phyloP scores from a whole-genome alignment of 2,888 invertebrate genomes.

The Cepaea hortensis region DNA sequence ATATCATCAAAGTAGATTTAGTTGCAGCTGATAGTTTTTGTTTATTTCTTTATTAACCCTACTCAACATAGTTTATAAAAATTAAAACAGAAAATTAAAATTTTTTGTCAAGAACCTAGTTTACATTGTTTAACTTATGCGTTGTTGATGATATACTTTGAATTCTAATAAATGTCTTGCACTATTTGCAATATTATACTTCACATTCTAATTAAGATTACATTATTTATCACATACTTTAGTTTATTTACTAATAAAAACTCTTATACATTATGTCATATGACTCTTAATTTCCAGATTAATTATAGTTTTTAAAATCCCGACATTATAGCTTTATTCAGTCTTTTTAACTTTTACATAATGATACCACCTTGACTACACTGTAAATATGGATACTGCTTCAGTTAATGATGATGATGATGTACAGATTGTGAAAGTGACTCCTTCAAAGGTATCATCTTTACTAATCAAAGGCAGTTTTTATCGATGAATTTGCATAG shows the following conservation, averaged over 20 bases:
- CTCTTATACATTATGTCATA: neutral
- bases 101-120: too few relatives aligned
- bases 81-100: too few relatives aligned
- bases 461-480: too few relatives aligned
- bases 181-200: too few relatives aligned
- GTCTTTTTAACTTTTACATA: neutral
- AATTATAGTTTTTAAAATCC: neutral
- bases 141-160: too few relatives aligned
- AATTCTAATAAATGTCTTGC: too few relatives aligned
- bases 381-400: conserved; percentile 8
- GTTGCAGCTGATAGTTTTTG: neutral
- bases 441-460: neutral
- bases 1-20: neutral
- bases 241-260: neutral
- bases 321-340: neutral
- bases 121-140: too few relatives aligned
- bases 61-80: too few relatives aligned
- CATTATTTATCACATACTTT: too few relatives aligned
- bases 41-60: neutral
- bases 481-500: too few relatives aligned
- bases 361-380: neutral
- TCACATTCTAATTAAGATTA: too few relatives aligned
- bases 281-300: neutral
- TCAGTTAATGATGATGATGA: conserved; percentile 30
- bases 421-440: conserved; percentile 31